phyloP scores from a whole-genome alignment of 2,888 invertebrate species.

The Spisula solida region DNA sequence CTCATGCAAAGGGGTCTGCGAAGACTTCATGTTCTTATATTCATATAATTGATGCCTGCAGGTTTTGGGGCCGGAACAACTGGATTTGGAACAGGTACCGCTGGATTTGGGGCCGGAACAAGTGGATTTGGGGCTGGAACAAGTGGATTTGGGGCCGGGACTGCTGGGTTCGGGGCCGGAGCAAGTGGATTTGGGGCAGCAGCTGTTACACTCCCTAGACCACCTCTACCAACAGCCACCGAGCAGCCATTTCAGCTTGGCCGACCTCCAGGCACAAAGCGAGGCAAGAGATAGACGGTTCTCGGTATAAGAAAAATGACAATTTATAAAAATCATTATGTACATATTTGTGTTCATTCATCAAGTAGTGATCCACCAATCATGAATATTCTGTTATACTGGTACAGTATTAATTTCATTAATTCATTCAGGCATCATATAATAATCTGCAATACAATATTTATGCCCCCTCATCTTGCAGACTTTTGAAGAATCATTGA shows the following conservation, averaged over 20 bases:
- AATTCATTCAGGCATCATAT: no score
- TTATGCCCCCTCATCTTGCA: no score
- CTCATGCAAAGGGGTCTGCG: no score
- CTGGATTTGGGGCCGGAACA: slow-evolving; percentile 30
- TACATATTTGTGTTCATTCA: no score
- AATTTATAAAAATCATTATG: no score
- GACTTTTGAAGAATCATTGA: no score
- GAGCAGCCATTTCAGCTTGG: slow-evolving; percentile 85
- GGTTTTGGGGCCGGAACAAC: slow-evolving; percentile 33
- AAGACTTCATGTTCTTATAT: no score
- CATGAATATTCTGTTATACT: no score
- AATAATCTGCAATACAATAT: no score
- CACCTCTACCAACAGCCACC: slow-evolving; percentile 72
- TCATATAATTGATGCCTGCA: background rate
- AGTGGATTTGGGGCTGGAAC: slow-evolving; percentile 17
- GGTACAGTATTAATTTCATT: no score
- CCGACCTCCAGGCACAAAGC: slow-evolving; percentile 86
- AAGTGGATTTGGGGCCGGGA: slow-evolving; percentile 62
- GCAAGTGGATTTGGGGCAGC: slow-evolving; percentile 65
- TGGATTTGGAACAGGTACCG: slow-evolving; percentile 26
- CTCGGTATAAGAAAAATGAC: slow-evolving; percentile 36
- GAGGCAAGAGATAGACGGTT: slow-evolving; percentile 83
- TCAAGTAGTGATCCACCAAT: no score
- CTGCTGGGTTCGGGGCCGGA: slow-evolving; percentile 62
- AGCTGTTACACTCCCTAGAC: slow-evolving; percentile 57